Evolutionary conservation across 2,888 invertebrate species (phyloP).

Genomic region (Drosophila cognata): DNA sequence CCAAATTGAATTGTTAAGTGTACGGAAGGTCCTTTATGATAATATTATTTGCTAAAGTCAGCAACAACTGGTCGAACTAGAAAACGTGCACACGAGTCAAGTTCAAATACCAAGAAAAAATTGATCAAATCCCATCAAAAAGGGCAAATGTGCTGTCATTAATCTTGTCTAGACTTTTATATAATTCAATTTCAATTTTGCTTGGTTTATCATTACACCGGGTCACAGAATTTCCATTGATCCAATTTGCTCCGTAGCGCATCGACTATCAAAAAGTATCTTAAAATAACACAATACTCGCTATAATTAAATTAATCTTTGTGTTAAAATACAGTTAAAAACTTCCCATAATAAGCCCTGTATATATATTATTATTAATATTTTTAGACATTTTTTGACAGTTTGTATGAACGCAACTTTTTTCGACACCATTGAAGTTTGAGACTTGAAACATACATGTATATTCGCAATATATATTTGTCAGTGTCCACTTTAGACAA

Average conservation of each 20-base stretch:
- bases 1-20: constrained; percentile 51
- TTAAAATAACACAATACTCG: not conserved
- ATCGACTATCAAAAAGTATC: not conserved
- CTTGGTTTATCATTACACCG: not conserved
- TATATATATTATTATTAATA: not conserved
- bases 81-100: not conserved
- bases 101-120: not conserved
- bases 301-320: not conserved
- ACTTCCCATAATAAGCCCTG: not conserved
- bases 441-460: too few species aligned
- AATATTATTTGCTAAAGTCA: constrained; percentile 38
- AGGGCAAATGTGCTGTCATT: constrained; percentile 5
- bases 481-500: too few species aligned
- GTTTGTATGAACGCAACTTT: too few species aligned
- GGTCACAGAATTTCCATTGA: not conserved
- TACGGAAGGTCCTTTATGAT: constrained; percentile 14
- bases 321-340: not conserved
- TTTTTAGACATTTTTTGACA: not conserved
- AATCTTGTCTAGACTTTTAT: constrained; percentile 3
- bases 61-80: constrained; percentile 20
- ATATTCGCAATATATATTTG: too few species aligned
- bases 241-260: not conserved
- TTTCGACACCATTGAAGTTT: too few species aligned
- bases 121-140: not conserved
- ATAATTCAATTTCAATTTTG: not conserved